Evolutionary conservation across 2,113 vertebrate species (phyloP).

Genomic region (Arvicanthis niloticus): DNA sequence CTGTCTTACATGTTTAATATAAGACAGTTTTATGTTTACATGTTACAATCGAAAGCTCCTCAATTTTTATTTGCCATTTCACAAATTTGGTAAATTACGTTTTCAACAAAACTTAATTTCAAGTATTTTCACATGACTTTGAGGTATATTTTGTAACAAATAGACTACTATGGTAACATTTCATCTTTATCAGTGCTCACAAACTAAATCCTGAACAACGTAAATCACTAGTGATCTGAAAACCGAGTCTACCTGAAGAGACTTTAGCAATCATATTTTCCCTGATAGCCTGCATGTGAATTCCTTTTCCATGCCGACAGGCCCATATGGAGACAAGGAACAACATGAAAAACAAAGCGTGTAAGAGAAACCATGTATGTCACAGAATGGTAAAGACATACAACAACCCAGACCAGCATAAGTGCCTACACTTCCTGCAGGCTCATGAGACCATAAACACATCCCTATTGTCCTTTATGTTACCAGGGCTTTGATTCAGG

Average conservation of each 20-base stretch:
- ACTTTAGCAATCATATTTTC: not conserved
- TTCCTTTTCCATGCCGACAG: not conserved
- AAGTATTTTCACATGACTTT: conserved; percentile 13
- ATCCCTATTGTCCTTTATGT: not conserved
- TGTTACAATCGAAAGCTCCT: not conserved
- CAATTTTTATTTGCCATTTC: not conserved
- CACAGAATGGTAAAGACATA: conserved; percentile 1
- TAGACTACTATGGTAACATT: not conserved
- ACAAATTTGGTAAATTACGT: not conserved
- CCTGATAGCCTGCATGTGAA: not conserved
- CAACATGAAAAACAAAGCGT: not conserved
- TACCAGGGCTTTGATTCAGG: not conserved
- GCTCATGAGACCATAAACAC: not conserved
- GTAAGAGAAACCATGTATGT: not conserved
- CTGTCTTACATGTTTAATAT: conserved; percentile 13
- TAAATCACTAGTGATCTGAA: conserved; percentile 33
- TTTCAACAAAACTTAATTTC: conserved; percentile 29
- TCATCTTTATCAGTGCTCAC: not conserved
- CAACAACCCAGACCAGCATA: conserved; percentile 33
- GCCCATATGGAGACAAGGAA: not conserved
- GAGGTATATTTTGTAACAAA: not conserved
- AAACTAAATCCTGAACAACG: not conserved
- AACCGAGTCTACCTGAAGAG: conserved; percentile 4
- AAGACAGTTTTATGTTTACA: no score
- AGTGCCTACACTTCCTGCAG: conserved; percentile 33